Conservation (phyloP, 2,113 vertebrate genomes). For the Bubo blakistoni region DNA sequence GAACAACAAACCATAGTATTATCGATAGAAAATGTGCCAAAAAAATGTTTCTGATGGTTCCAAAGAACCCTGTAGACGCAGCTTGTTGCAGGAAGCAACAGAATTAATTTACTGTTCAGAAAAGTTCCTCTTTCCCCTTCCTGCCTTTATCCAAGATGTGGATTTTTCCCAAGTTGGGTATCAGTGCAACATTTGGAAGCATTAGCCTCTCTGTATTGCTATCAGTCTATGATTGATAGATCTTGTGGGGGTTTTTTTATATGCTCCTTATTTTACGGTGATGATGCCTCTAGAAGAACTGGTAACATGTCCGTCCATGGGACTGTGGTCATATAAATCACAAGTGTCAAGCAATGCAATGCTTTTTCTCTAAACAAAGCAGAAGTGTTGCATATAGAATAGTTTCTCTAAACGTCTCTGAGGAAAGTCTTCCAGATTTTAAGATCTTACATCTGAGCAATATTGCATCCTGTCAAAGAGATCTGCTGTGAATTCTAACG, state of each 20-base stretch:
- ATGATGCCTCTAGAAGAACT: neutral
- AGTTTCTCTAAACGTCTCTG: neutral
- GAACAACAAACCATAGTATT: neutral
- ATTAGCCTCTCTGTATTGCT: neutral
- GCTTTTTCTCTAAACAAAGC: slow-evolving; percentile 15
- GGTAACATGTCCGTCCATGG: neutral
- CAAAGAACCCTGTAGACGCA: neutral
- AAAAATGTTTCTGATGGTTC: neutral
- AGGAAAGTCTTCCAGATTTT: neutral
- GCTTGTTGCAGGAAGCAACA: neutral
- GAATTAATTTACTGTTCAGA: neutral
- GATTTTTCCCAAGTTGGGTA: neutral
- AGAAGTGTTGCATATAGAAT: neutral
- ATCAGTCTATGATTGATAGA: neutral
- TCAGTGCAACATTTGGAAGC: neutral
- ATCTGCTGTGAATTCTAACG: neutral
- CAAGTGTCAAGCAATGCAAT: neutral
- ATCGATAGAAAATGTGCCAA: neutral
- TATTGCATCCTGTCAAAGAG: neutral
- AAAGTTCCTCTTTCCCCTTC: neutral
- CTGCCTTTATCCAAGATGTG: neutral
- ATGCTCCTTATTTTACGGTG: neutral
- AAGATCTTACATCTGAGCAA: neutral
- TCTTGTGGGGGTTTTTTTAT: neutral
- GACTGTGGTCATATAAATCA: neutral